Conservation (phyloP, 1,140 invertebrate species). For the Ectropis grisescens region DNA sequence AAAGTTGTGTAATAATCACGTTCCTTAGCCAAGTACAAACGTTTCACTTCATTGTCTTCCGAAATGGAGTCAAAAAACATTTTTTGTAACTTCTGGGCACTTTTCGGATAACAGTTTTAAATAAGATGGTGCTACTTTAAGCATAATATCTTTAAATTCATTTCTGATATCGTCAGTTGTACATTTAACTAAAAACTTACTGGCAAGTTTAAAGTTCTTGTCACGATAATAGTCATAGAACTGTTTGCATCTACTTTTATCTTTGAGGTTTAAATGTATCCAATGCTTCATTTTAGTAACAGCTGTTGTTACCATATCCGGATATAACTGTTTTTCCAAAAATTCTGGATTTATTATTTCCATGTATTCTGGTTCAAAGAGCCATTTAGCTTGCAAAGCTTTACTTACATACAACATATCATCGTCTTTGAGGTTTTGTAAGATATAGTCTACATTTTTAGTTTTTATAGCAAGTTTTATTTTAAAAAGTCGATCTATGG, state of each 20-base stretch:
- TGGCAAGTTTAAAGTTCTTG: conserved; percentile 18
- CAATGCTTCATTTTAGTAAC: conserved; percentile 35
- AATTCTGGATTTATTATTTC: conserved; percentile 26
- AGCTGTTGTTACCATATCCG: conserved; percentile 30
- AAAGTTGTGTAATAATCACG: conserved; percentile 20
- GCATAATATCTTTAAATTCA: conserved; percentile 19
- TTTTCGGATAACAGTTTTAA: conserved; percentile 25
- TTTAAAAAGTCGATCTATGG: conserved; percentile 35
- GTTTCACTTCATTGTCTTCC: conserved; percentile 13
- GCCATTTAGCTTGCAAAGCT: conserved; percentile 26
- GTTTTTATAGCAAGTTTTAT: conserved; percentile 32
- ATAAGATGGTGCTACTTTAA: conserved; percentile 22
- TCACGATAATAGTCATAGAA: conserved; percentile 32
- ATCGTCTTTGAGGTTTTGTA: conserved; percentile 24
- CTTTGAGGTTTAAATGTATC: conserved; percentile 21
- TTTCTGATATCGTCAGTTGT: conserved; percentile 18
- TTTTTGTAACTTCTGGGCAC: conserved; percentile 13
- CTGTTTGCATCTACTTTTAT: conserved; percentile 19
- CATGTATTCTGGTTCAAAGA: conserved; percentile 17
- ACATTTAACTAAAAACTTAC: conserved; percentile 29
- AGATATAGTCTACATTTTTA: conserved; percentile 25
- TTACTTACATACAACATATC: conserved; percentile 34
- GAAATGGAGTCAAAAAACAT: conserved; percentile 27
- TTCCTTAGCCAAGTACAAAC: conserved; percentile 13
- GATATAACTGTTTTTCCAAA: conserved; percentile 25